phyloP scores from a whole-genome alignment of 2,113 vertebrate genomes.

The Anseranas semipalmata region DNA sequence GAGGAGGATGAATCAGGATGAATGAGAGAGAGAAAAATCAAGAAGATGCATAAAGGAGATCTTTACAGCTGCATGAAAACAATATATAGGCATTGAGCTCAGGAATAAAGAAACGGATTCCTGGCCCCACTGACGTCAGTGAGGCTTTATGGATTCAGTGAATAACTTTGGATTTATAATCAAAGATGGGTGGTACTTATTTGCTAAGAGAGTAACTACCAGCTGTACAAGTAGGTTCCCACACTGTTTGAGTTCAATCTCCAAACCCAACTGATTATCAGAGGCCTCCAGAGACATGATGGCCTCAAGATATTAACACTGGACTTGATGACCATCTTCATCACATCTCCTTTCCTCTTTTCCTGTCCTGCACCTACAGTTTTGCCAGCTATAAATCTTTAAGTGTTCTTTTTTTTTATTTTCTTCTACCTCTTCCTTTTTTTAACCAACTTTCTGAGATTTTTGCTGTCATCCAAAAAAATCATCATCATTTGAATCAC shows the following conservation, averaged over 20 bases:
- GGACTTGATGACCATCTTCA: neutral
- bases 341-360: neutral
- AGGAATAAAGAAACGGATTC: conserved; percentile 36
- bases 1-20: conserved; percentile 66
- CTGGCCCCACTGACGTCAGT: neutral
- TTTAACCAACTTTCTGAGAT: neutral
- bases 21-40: conserved; percentile 58
- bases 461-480: neutral
- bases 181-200: neutral
- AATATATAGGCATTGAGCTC: conserved; percentile 43
- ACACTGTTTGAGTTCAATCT: neutral
- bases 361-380: neutral
- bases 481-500: neutral
- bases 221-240: neutral
- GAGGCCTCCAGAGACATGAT: neutral
- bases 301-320: neutral
- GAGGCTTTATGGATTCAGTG: conserved; percentile 21
- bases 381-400: neutral
- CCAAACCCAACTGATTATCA: neutral
- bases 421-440: neutral
- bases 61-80: conserved; percentile 60
- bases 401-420: neutral
- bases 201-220: neutral
- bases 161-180: conserved; percentile 22
- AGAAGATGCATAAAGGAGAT: conserved; percentile 44